Conservation (phyloP, 2,797 vertebrate species). For the Enteromius trimaculatus region DNA sequence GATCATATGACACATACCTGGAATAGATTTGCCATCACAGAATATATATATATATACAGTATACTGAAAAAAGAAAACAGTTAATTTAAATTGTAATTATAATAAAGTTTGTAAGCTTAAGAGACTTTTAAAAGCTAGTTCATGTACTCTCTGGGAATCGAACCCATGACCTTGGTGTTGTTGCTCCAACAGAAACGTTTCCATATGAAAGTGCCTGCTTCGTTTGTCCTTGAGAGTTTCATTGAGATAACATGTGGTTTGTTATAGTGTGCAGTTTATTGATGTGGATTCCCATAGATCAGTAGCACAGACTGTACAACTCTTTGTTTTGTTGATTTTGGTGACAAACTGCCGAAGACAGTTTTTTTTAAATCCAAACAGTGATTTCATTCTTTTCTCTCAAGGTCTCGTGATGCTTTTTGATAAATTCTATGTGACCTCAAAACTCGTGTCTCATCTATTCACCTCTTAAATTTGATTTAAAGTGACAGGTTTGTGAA, state of each 20-base stretch:
- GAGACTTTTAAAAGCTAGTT: neutral
- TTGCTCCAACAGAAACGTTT: constrained; percentile 15
- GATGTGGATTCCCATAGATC: constrained; percentile 17
- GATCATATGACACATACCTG: neutral
- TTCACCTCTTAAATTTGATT: constrained; percentile 33
- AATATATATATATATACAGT: neutral
- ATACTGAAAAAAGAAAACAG: neutral
- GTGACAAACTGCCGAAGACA: neutral
- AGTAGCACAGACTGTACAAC: constrained; percentile 13
- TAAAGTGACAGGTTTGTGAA: constrained; percentile 32
- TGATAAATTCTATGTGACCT: constrained; percentile 22
- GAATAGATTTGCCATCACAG: neutral
- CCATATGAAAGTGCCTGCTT: neutral
- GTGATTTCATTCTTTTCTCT: constrained; percentile 9
- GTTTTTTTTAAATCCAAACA: neutral
- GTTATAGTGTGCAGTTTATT: constrained; percentile 9
- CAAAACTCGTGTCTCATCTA: constrained; percentile 4
- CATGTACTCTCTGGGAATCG: constrained; percentile 1
- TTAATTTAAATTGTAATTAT: neutral
- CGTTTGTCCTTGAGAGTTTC: constrained; percentile 9
- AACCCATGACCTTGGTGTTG: neutral
- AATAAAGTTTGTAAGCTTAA: neutral
- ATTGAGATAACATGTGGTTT: constrained; percentile 11
- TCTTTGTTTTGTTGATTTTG: constrained; percentile 1
- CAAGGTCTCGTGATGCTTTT: constrained; percentile 11